Base-by-base conservation (phyloP, 2,888 invertebrate species). In the Parascotia fuliginaria region DNA sequence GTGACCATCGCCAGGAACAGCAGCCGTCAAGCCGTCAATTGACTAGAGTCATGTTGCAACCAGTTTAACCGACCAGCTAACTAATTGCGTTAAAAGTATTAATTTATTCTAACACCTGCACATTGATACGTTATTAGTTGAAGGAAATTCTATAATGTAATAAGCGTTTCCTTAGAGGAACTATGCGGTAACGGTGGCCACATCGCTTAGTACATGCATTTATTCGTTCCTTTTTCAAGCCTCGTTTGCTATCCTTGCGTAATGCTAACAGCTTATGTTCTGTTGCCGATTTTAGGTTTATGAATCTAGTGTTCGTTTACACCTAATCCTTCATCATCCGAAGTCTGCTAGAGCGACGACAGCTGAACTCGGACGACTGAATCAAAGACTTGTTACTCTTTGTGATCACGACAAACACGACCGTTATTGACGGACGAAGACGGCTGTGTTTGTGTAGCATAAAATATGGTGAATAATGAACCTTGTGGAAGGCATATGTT, bases 151-250 rank as follows among this genome's bases (percentile, higher is more conserved):
- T 33, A 28, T 2, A 22, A n/a, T 32, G 41, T 40, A 31, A 39
- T 27, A 31, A 40, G 47, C 33, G 34, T 60, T 68, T 65, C 58
- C 70, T 63, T 15, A 0, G 9, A 57, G 70, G 55, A 68, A 52
- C 37, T 56, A 42, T 65, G 53, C 34, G 34, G 12, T 43, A 39
- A 42, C 31, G 15, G 9, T 22, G 22, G 34, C 31, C 41, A 37
- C 14, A 31, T 38, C 44, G 49, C 27, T 44, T 51, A 44, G 49
- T 55, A 62, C 50, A 55, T 65, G 59, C 41, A 57, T 39, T 52
- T 48, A 27, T 33, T 45, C 37, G 39, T 60, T 49, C 44, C 49
- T 59, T 48, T 51, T 32, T 28, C 42, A 32, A 22, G 33, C 24
- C 37, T 29, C 42, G 11, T 33, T 52, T 27, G 13, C 11, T 9